Conservation (phyloP, 2,113 vertebrate species). For the Poeciliopsis occidentalis region DNA sequence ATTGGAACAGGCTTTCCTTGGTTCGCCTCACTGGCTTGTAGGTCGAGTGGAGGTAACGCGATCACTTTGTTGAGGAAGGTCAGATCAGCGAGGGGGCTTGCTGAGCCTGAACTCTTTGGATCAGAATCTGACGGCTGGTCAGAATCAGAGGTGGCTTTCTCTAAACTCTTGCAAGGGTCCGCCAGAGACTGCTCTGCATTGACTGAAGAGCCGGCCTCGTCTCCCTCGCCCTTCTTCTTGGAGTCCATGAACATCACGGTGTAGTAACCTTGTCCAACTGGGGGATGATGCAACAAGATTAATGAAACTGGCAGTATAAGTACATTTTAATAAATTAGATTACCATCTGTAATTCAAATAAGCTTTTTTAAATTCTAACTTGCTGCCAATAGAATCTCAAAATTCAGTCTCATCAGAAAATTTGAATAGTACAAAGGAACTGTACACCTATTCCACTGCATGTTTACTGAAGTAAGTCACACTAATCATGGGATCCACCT, state of each 20-base stretch:
- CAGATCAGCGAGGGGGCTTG: background rate
- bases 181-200: background rate
- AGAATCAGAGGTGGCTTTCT: background rate
- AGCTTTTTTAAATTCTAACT: too few species aligned
- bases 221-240: background rate
- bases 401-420: too few species aligned
- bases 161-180: background rate
- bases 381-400: too few species aligned
- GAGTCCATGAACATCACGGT: conserved; percentile 40
- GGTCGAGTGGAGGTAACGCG: background rate
- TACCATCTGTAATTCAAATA: too few species aligned
- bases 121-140: background rate
- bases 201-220: background rate
- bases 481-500: too few species aligned
- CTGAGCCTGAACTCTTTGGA: background rate
- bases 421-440: too few species aligned
- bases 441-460: too few species aligned
- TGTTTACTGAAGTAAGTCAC: too few species aligned
- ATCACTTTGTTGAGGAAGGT: conserved; percentile 22
- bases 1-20: background rate
- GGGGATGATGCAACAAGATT: background rate
- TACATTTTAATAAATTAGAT: too few species aligned
- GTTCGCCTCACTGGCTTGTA: background rate
- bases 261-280: conserved; percentile 53
- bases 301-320: background rate